Base-by-base conservation (phyloP, 2,888 invertebrate species). In the Limnephilus rhombicus region DNA sequence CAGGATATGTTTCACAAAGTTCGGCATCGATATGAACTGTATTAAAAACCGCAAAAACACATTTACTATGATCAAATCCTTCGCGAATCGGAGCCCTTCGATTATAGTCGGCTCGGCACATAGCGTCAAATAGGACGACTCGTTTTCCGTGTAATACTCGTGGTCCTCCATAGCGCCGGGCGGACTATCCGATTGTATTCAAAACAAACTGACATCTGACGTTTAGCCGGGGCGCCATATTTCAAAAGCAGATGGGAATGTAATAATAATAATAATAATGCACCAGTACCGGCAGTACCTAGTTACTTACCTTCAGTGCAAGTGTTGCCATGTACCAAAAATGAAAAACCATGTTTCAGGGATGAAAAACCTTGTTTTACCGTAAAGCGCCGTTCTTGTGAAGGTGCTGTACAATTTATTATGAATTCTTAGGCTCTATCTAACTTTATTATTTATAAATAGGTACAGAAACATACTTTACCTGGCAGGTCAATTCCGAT, bases 21-120 rank as follows among this genome's bases (percentile, higher is more conserved):
- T 95, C 68, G 96, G 96, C 92, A 96, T 92, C n/a, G 95, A 94
- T 91, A 95, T 93, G 93, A 94, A 95, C 94, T 96, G 96, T 93
- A 96, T 95, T 80, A 95, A 94, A 53, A 95, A 94, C 83, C 96
- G 95, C 88, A 96, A 94, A 92, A 94, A 92, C 34, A 96, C 91
- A 94, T 96, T 96, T n/a, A 96, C 95, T 93, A 96, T 94, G 89
- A 96, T 95, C 91, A 96, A 94, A 94, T 96, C 96, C 94, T 95
- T 96, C n/a, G 96, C 96, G 94, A 96, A 96, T 94, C 95, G 94
- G 34, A 96, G 94, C 37, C 96, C 96, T 94, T 96, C 96, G 93
- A 95, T 95, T 0, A 96, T 92, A 4, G 96, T 96, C 87, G 96
- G 96, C 94, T 96, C 96, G 68, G 95, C 95, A 94, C 96, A 96